These are phyloP conservation scores for Stigmatopora nigra DNA, from an alignment of 2,113 vertebrate species.

Conservation along the genomic window DNA sequence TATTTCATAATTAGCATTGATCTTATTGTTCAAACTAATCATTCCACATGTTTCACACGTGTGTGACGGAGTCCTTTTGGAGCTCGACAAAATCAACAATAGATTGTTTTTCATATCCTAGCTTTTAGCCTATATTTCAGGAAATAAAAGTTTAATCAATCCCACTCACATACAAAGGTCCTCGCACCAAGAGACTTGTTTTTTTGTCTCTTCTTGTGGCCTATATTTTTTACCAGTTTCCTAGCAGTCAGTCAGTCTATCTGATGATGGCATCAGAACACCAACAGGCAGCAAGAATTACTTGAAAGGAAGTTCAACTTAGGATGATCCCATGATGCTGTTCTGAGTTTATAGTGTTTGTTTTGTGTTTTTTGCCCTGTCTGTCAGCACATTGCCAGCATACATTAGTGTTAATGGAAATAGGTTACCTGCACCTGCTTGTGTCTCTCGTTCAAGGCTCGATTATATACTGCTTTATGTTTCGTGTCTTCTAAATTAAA, in stretches of 20 bases:
- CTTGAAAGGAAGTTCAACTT: conserved; percentile 11
- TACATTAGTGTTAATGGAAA: background rate
- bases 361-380: background rate
- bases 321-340: background rate
- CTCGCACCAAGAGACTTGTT: background rate
- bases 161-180: background rate
- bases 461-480: background rate
- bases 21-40: conserved; percentile 7
- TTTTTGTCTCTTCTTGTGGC: conserved; percentile 2
- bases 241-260: background rate
- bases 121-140: background rate
- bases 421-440: background rate
- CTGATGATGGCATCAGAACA: conserved; percentile 9
- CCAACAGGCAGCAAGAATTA: background rate
- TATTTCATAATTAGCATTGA: conserved; percentile 7
- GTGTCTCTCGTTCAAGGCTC: background rate
- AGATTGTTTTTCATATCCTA: background rate
- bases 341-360: background rate
- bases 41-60: background rate
- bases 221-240: background rate
- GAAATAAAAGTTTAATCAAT: background rate
- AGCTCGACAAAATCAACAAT: background rate
- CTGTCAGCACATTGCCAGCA: background rate
- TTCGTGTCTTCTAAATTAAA: background rate
- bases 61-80: background rate